phyloP scores from a whole-genome alignment of 2,888 invertebrate genomes.

The Baccha elongata region DNA sequence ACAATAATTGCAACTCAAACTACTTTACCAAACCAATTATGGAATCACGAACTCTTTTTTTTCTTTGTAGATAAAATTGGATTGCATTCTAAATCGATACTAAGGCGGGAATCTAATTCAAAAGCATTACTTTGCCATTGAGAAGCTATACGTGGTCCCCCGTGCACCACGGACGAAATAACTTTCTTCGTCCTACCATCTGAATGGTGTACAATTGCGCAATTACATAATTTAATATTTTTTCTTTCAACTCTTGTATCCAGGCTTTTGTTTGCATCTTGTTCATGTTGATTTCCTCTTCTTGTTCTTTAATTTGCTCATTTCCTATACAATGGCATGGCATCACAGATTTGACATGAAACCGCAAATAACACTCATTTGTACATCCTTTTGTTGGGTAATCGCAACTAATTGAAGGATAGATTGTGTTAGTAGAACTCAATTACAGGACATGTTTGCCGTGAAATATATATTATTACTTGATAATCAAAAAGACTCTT shows the following conservation, averaged over 20 bases:
- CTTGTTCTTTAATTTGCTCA: constrained; percentile 56
- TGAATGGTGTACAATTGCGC: too few species aligned
- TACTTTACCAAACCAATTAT: constrained; percentile 1
- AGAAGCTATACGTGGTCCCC: too few species aligned
- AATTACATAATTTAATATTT: constrained; percentile 51
- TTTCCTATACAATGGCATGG: not conserved
- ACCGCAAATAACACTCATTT: constrained; percentile 53
- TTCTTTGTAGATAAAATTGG: constrained; percentile 23
- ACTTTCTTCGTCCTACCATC: too few species aligned
- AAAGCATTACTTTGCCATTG: constrained; percentile 26
- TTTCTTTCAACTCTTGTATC: not conserved
- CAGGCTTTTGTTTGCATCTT: constrained; percentile 48
- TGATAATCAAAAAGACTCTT: constrained; percentile 9
- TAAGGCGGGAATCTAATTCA: constrained; percentile 37
- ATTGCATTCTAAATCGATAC: constrained; percentile 54
- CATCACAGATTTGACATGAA: constrained; percentile 43
- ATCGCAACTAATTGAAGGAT: constrained; percentile 56
- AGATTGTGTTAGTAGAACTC: constrained; percentile 45
- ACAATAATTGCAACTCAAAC: constrained; percentile 45
- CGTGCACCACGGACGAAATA: too few species aligned
- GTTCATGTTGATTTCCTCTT: constrained; percentile 60
- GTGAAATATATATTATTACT: constrained; percentile 2
- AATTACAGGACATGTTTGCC: constrained; percentile 27
- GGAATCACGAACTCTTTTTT: constrained; percentile 39
- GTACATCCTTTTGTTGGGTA: constrained; percentile 21